phyloP scores from a whole-genome alignment of 2,888 invertebrate species.

The Trissolcus brochymenae region DNA sequence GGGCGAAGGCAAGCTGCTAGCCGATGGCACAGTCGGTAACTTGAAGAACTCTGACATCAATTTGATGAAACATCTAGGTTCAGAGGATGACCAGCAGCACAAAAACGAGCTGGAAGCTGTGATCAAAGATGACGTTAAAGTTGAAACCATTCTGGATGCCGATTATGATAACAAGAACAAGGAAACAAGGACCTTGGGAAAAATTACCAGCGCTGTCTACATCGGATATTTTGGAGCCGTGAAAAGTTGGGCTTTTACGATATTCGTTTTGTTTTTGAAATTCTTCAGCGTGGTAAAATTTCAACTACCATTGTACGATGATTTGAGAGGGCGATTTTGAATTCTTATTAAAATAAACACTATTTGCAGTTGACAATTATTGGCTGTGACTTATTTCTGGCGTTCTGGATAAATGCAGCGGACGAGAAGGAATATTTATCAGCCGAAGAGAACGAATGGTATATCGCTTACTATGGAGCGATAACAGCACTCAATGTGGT shows the following conservation, averaged over 20 bases:
- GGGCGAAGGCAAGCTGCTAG: conserved; percentile 75
- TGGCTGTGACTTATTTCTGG: conserved; percentile 73
- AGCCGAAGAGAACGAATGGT: conserved; percentile 71
- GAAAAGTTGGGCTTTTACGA: conserved; percentile 61
- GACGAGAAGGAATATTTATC: conserved; percentile 27
- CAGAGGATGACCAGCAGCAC: conserved; percentile 9
- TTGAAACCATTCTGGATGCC: background rate
- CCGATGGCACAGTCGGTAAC: conserved; percentile 79
- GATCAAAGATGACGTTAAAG: conserved; percentile 1
- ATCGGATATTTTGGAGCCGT: conserved; percentile 69
- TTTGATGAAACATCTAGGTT: conserved; percentile 77
- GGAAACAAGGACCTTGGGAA: conserved; percentile 60
- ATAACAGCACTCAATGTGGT: conserved; percentile 73
- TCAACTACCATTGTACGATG: background rate
- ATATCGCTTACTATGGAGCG: conserved; percentile 78
- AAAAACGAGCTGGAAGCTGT: background rate
- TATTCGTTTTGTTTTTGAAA: conserved; percentile 41
- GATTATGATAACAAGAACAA: conserved; percentile 23
- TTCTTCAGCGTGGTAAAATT: conserved; percentile 18
- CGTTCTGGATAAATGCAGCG: conserved; percentile 76
- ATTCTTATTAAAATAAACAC: background rate
- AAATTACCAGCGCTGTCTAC: conserved; percentile 60
- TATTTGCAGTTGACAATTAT: conserved; percentile 14
- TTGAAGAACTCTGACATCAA: conserved; percentile 79
- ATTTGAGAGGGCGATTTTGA: background rate